A percentile compares a stretch with the other conserved stretches of the same genome.
Evolutionary conservation across 2,888 invertebrate genomes (phyloP).

Genomic region (Phalangium opilio): DNA sequence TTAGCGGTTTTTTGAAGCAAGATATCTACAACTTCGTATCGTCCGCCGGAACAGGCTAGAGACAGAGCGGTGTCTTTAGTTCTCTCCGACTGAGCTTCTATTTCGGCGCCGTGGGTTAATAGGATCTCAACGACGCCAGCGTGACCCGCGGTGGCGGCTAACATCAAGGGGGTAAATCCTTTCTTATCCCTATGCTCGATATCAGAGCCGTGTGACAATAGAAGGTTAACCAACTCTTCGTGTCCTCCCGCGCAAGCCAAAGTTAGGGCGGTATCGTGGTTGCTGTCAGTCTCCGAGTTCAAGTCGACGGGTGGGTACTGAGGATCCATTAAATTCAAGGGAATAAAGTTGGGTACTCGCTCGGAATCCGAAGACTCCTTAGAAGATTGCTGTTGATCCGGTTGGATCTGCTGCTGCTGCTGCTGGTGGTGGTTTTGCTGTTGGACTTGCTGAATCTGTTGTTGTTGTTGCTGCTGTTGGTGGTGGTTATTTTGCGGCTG

Average conservation of each 20-base stretch:
- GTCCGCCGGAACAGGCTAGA: slow-evolving; percentile 89
- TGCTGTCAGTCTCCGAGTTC: slow-evolving; percentile 94
- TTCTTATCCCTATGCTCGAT: slow-evolving; percentile 98
- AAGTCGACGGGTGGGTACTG: slow-evolving; percentile 46
- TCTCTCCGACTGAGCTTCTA: slow-evolving; percentile 96
- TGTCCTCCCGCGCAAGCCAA: slow-evolving; percentile 95
- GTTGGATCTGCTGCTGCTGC: slow-evolving; percentile 15
- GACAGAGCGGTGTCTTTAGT: slow-evolving; percentile 98
- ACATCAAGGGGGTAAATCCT: slow-evolving; percentile 91
- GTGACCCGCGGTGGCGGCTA: slow-evolving; percentile 93
- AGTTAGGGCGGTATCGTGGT: slow-evolving; percentile 95
- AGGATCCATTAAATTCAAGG: slow-evolving; percentile 33
- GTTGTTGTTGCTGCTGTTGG: slow-evolving; percentile 7
- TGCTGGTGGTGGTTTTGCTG: slow-evolving; percentile 17
- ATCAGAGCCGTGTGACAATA: slow-evolving; percentile 80
- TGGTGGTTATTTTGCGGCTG: slow-evolving; percentile 9
- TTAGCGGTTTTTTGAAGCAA: slow-evolving; percentile 77
- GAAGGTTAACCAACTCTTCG: slow-evolving; percentile 81
- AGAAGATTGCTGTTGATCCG: slow-evolving; percentile 3
- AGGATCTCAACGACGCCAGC: slow-evolving; percentile 82
- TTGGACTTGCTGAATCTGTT: slow-evolving; percentile 9
- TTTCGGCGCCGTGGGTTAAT: slow-evolving; percentile 83
- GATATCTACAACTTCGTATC: slow-evolving; percentile 85
- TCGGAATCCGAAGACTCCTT: slow-evolving; percentile 13
- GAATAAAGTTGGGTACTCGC: slow-evolving; percentile 19